These are phyloP conservation scores for Gallinago nigripennis DNA, from an alignment of 2,797 vertebrate species.

Conservation along the genomic window DNA sequence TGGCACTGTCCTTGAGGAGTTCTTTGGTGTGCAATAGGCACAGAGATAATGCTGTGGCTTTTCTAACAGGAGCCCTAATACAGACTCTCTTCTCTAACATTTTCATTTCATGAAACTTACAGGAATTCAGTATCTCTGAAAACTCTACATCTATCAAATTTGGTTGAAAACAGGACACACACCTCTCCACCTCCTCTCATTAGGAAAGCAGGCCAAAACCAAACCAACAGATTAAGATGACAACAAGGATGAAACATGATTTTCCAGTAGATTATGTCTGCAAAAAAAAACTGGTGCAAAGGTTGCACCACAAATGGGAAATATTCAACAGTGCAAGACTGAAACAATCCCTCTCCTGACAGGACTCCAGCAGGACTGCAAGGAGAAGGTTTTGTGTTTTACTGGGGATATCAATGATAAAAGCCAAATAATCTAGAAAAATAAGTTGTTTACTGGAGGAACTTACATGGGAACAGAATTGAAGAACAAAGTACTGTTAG, in stretches of 20 bases:
- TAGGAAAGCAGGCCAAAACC: background rate
- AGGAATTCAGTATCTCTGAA: background rate
- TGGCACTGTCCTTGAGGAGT: background rate
- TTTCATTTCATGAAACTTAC: background rate
- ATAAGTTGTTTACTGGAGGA: background rate
- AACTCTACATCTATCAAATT: background rate
- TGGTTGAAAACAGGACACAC: background rate
- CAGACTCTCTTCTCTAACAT: background rate
- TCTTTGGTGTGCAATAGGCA: background rate
- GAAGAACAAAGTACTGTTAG: background rate
- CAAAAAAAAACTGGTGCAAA: background rate
- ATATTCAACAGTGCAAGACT: accelerated
- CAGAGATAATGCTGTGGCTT: background rate
- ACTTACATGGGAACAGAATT: background rate
- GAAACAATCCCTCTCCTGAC: background rate
- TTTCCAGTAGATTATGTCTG: background rate
- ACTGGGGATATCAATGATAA: background rate
- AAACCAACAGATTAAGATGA: background rate
- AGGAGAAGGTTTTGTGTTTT: background rate
- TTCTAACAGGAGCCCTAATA: background rate
- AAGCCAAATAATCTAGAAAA: background rate
- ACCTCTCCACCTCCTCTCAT: background rate
- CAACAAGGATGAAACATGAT: background rate
- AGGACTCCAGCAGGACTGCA: background rate
- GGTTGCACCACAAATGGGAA: background rate